Percentiles rank a stretch among this genome's conserved stretches.
Evolutionary conservation across 2,113 vertebrate species (phyloP).

Genomic region (Zosterops hypoxanthus): DNA sequence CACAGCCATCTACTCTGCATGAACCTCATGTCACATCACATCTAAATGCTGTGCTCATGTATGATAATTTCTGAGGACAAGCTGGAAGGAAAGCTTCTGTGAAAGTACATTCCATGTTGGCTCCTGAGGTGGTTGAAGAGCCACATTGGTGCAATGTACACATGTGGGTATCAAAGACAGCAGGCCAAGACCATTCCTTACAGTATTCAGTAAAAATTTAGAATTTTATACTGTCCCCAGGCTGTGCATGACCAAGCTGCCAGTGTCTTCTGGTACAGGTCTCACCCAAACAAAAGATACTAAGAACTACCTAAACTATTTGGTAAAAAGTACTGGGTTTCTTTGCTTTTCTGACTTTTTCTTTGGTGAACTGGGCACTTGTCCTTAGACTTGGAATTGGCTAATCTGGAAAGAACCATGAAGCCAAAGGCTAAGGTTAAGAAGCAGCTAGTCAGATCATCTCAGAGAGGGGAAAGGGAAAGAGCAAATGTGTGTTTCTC

Average conservation of each 20-base stretch:
- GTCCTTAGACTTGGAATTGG: not conserved
- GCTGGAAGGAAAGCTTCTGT: not conserved
- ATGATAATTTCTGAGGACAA: not conserved
- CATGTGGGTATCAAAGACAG: not conserved
- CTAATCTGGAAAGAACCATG: not conserved
- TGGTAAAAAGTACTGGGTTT: not conserved
- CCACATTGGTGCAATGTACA: not conserved
- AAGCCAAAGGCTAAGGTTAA: not conserved
- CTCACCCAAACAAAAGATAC: not conserved
- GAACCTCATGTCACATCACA: not conserved
- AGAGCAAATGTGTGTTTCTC: not conserved
- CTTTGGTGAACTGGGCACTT: not conserved
- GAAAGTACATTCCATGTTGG: not conserved
- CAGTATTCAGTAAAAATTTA: not conserved
- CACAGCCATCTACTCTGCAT: not conserved
- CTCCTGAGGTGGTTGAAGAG: not conserved
- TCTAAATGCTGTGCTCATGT: not conserved
- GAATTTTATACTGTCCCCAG: not conserved
- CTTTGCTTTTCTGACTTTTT: not conserved
- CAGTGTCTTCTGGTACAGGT: rapidly evolving
- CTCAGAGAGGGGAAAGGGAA: not conserved
- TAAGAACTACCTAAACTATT: not conserved
- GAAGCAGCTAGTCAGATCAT: not conserved
- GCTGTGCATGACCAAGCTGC: not conserved
- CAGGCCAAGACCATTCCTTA: not conserved